phyloP scores from a whole-genome alignment of 2,888 invertebrate species.

The Orthosia gracilis region DNA sequence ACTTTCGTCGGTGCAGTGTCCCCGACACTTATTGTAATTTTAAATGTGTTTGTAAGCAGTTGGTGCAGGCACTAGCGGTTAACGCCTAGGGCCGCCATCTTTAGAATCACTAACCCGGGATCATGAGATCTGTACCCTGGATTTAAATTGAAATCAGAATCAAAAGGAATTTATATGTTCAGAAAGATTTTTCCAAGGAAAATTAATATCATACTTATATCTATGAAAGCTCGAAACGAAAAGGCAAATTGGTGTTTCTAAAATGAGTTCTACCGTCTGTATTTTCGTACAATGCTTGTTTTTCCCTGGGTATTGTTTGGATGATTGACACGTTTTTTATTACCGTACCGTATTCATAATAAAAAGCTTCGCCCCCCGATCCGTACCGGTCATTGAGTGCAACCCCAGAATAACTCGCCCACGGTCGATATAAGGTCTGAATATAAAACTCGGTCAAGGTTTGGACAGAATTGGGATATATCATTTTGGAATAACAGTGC shows the following conservation, averaged over 20 bases:
- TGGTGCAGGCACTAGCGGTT: constrained; percentile 66
- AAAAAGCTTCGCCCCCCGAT: constrained; percentile 52
- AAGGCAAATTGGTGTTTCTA: constrained; percentile 3
- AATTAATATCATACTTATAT: constrained; percentile 16
- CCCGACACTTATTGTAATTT: constrained; percentile 88
- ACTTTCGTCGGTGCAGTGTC: constrained; percentile 83
- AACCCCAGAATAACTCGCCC: constrained; percentile 57
- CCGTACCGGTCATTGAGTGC: constrained; percentile 59
- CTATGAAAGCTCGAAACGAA: not conserved
- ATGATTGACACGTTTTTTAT: constrained; percentile 59
- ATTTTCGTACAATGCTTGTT: constrained; percentile 39
- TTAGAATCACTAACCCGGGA: constrained; percentile 65
- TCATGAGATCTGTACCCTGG: constrained; percentile 49
- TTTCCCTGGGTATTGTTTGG: constrained; percentile 41
- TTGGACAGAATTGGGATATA: constrained; percentile 58
- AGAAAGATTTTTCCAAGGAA: too few relatives aligned
- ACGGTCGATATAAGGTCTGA: constrained; percentile 59
- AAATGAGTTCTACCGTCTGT: constrained; percentile 31
- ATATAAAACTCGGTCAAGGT: constrained; percentile 60
- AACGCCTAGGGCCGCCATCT: constrained; percentile 68
- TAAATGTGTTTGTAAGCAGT: constrained; percentile 84
- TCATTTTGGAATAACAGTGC: constrained; percentile 56
- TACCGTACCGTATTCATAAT: constrained; percentile 55
- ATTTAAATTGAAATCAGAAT: constrained; percentile 57
- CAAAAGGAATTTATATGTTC: constrained; percentile 33